Base-by-base conservation (phyloP, 35 echinoderm and acorn worm genomes). In the Lytechinus pictus region DNA sequence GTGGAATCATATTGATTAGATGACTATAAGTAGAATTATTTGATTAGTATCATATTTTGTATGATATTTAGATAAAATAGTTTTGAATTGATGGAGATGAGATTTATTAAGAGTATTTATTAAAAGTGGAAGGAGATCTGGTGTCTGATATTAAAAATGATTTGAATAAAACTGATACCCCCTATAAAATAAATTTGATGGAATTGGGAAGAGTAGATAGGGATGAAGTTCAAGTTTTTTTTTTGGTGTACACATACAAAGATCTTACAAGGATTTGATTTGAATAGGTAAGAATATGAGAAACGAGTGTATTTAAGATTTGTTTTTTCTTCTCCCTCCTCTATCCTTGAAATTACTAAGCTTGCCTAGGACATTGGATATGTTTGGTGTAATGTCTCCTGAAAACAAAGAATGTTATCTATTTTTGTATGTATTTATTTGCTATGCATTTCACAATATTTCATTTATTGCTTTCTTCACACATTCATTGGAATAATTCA, bases 401-500 rank as follows among this genome's bases (percentile, higher is more conserved):
- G 24, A 24, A 14, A 79, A 79, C 21, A 79, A 79, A n/a, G 66
- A 79, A 79, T 72, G 19, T 72, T 13, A 72, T 27, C 66, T 79
- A 79, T 79, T 79, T 79, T 79, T 79, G 66, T 79, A 79, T 79
- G 66, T 79, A 79, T 79, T 79, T 79, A 79, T 79, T 79, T 79
- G 16, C 66, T 79, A 79, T 79, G 66, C 66, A 79, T n/a, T 79
- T 79, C 4, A 79, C 66, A 60, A 60, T 16, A n/a, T 24, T 79
- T 79, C 66, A 16, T 79, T 79, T 79, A n/a, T n/a, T 79, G 19
- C n/a, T 24, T 24, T n/a, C 66, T 79, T 24, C 66, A 79, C 66
- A 79, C 66, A 79, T 79, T 24, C 21, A 71, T 19, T 19, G 11
- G 8, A 5, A 8, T 24, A 79, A 79, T 79, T 79, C n/a, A 24